Base-by-base conservation (phyloP, 2,888 invertebrate genomes). In the Helicoverpa assulta region DNA sequence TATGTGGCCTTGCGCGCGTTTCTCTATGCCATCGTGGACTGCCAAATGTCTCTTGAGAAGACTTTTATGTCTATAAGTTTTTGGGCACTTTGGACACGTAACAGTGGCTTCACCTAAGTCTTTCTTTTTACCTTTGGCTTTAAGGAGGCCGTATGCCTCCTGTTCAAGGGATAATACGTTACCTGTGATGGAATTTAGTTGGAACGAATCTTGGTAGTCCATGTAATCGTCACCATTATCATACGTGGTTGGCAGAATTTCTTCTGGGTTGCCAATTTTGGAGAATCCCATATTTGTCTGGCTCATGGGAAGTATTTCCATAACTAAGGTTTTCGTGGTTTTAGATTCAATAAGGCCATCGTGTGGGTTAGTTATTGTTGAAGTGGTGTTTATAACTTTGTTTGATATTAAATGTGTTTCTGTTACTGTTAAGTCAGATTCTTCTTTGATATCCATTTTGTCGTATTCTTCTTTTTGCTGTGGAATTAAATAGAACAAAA, bases 151-250 rank as follows among this genome's bases (percentile, higher is more conserved):
- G 26, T 92, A 94, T 0, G 94, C 95, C 84, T 95, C 93, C 82
- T 95, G 94, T 82, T 95, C 94, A 14, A 95, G 73, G 0, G 95
- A 89, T 37, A 94, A 73, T 3, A 92, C 88, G 67, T 95, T 91
- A 0, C 95, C 94, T 2, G 95, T 95, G 53, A 95, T 95, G 2
- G 95, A 95, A 77, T 95, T 95, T 0, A 95, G 80, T 82, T 93
- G 94, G 59, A 94, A 95, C 14, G 88, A 78, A 7, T 93, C 91
- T 58, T 88, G 84, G 43, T 87, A 90, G 5, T 89, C 85, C 68
- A 84, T 79, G 19, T 81, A 64, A 40, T 73, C 63, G 21, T 87
- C 84, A 8, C 76, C 81, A 19, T 82, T 78, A 26, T 87, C 77
- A n/a, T 78, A 77, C 5, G 84, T 76, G 0, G 91, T 94, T 5